Conservation (phyloP, 1,140 invertebrate species). For the Leptoteleia sp. region DNA sequence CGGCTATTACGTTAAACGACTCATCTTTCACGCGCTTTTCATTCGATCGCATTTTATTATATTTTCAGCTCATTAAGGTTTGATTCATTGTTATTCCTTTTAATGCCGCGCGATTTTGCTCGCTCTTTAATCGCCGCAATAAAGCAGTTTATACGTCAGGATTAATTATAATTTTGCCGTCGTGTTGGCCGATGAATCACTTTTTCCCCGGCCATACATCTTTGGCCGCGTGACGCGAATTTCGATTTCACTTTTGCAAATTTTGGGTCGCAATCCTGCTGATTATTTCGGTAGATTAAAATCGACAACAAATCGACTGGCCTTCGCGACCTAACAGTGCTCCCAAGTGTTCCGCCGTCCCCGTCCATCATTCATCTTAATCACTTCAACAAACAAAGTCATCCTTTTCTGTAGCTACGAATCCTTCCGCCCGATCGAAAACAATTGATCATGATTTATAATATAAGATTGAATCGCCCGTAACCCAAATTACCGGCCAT, state of each 20-base stretch:
- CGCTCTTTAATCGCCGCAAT: slow-evolving; percentile 47
- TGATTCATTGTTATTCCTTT: slow-evolving; percentile 53
- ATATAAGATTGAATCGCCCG: slow-evolving; percentile 2
- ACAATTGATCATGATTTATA: slow-evolving; percentile 33
- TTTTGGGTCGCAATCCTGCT: slow-evolving; percentile 4
- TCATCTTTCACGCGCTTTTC: slow-evolving; percentile 48
- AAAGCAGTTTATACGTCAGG: slow-evolving; percentile 37
- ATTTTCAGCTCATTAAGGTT: slow-evolving; percentile 45
- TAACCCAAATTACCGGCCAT: slow-evolving; percentile 14
- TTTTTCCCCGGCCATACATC: no score
- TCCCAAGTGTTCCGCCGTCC: slow-evolving; percentile 6
- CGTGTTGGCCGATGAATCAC: no score
- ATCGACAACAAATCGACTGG: slow-evolving; percentile 24
- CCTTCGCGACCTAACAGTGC: slow-evolving; percentile 6
- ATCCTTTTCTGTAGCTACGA: slow-evolving; percentile 19
- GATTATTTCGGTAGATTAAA: slow-evolving; percentile 36
- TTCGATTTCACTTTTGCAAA: slow-evolving; percentile 17
- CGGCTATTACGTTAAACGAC: slow-evolving; percentile 42
- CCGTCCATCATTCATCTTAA: slow-evolving; percentile 37
- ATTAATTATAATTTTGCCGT: slow-evolving; percentile 47
- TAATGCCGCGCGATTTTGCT: slow-evolving; percentile 39
- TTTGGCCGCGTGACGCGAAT: neutral
- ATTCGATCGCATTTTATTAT: slow-evolving; percentile 50
- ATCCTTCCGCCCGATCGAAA: slow-evolving; percentile 19
- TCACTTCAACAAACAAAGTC: slow-evolving; percentile 45